phyloP scores from a whole-genome alignment of 2,797 vertebrate species.

The Yasuhikotakia modesta region DNA sequence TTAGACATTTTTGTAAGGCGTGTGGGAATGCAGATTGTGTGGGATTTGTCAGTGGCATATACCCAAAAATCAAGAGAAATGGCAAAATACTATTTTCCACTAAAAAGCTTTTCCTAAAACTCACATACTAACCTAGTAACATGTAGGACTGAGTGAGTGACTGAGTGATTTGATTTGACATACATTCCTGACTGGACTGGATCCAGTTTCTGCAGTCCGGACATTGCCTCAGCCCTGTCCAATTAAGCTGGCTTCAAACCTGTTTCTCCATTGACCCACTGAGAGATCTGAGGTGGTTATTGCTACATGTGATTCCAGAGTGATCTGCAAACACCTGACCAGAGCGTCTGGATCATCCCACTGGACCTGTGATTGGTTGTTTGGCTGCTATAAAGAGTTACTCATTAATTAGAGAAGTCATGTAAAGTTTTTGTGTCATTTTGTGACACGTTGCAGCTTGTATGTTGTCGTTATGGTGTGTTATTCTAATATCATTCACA shows the following conservation, averaged over 20 bases:
- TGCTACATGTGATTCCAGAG: slow-evolving; percentile 17
- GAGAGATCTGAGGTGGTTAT: slow-evolving; percentile 1
- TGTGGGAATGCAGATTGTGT: neutral
- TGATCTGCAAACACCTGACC: slow-evolving; percentile 27
- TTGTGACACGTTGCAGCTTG: neutral
- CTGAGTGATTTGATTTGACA: slow-evolving; percentile 1
- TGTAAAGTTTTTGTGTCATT: neutral
- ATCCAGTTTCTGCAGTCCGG: neutral
- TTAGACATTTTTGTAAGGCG: neutral
- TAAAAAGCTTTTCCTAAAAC: neutral
- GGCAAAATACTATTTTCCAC: neutral
- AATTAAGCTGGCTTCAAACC: neutral
- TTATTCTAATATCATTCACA: neutral
- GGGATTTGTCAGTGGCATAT: neutral
- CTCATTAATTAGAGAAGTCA: neutral
- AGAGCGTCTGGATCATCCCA: neutral
- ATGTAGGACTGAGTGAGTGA: too few species aligned
- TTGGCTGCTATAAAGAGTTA: neutral
- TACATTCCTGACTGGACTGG: neutral
- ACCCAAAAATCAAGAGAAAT: neutral
- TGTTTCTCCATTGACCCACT: neutral
- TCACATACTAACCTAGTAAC: neutral
- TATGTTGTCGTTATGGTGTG: neutral
- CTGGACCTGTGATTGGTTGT: neutral
- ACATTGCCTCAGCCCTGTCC: neutral